Evolutionary conservation across 2,113 vertebrate genomes (phyloP).

Genomic region (Caloenas nicobarica): DNA sequence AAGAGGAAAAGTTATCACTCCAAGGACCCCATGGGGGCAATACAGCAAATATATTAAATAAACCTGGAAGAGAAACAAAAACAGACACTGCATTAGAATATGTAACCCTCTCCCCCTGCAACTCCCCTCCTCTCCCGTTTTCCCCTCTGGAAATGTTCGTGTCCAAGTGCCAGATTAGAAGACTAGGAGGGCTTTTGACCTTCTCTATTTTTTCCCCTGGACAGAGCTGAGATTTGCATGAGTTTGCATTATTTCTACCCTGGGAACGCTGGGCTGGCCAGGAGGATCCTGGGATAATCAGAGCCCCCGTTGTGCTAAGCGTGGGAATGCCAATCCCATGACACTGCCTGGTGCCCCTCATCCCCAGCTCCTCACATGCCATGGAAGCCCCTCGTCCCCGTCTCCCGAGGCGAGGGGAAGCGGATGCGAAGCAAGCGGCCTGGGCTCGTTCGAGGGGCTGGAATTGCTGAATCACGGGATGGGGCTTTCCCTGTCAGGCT

Average conservation of each 20-base stretch:
- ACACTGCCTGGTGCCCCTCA: not conserved
- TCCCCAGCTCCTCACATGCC: not conserved
- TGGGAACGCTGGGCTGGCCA: not conserved
- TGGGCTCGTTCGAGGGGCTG: not conserved
- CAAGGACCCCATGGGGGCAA: conserved; percentile 84
- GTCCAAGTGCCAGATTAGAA: not conserved
- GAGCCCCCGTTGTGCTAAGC: not conserved
- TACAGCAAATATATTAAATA: conserved; percentile 83
- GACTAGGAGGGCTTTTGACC: not conserved
- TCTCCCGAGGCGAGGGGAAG: rapidly evolving
- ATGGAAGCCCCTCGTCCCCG: not conserved
- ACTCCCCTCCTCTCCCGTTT: not conserved
- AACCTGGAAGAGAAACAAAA: conserved; percentile 75
- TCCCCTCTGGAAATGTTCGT: not conserved
- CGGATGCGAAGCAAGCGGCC: not conserved
- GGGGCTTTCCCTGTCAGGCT: not conserved
- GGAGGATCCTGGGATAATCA: not conserved
- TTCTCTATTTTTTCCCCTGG: not conserved
- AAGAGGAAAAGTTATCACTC: conserved; percentile 77
- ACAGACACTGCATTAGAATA: not conserved
- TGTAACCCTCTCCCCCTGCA: not conserved
- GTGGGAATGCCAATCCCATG: not conserved
- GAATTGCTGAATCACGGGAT: not conserved
- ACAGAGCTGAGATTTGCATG: not conserved
- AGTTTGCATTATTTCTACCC: not conserved